Percentiles rank a stretch among this genome's conserved stretches.
Evolutionary conservation across 2,113 vertebrate genomes (phyloP).

Genomic region (Antechinus stuartii): DNA sequence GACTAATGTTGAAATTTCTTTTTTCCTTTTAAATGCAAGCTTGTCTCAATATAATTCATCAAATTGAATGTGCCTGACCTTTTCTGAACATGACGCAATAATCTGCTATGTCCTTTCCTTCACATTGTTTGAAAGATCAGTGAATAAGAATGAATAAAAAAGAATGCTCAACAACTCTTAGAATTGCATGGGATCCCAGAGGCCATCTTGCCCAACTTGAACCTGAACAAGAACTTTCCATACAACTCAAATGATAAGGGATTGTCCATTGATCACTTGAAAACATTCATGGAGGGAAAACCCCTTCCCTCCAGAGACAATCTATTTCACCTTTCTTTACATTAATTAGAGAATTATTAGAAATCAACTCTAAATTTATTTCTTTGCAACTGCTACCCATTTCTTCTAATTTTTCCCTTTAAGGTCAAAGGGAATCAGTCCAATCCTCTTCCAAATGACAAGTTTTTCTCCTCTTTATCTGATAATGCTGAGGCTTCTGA

Average conservation of each 20-base stretch:
- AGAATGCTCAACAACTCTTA: background rate
- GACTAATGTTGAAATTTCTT: background rate
- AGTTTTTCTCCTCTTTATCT: background rate
- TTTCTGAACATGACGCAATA: background rate
- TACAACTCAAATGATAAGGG: background rate
- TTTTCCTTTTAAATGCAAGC: background rate
- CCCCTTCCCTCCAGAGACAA: background rate
- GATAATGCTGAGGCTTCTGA: background rate
- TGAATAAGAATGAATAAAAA: slow-evolving; percentile 18
- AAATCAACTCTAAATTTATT: background rate
- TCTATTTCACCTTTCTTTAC: background rate
- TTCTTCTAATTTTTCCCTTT: background rate
- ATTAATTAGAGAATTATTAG: background rate
- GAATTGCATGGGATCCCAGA: background rate
- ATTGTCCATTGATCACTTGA: background rate
- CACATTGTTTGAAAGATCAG: background rate
- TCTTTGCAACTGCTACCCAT: background rate
- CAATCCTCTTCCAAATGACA: background rate
- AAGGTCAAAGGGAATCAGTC: background rate
- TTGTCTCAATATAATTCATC: background rate
- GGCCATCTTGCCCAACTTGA: background rate
- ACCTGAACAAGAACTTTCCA: background rate
- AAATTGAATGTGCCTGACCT: background rate
- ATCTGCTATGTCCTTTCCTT: background rate
- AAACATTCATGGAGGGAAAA: background rate